Evolutionary conservation across 1,140 invertebrate genomes (phyloP), one percentile per base, ranked within the genome.

Genomic region (Aphaenogaster ashmeadi): DNA sequence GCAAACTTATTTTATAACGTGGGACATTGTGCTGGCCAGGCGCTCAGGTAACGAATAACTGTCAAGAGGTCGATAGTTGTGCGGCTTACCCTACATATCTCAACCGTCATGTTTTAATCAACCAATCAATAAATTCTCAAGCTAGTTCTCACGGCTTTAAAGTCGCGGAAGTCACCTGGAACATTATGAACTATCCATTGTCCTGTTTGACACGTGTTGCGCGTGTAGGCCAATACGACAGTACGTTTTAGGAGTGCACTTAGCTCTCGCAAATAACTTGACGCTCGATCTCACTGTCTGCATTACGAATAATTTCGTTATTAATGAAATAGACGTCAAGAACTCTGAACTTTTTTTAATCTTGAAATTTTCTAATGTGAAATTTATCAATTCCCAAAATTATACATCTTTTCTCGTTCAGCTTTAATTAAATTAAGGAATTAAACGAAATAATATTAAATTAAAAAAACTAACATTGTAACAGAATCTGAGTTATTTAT

Each of bases 31-130:
- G 38, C 72, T 66, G 50, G 50, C 60, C 60, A 58, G 27, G 21
- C 18, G 56, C n/a, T 54, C 33, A 27, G 36, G 77, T 84, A 90
- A 90, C 88, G 88, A 90, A 90, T 90, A 89, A 89, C 85, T 79
- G 58, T 90, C 89, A 64, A 64, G 78, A 56, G 88, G 86, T 90
- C 89, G 89, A 90, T 90, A 90, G 66, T 87, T 90, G 88, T 69
- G 18, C 50, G 69, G 78, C 79, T 84, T 90, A 90, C 86, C 89
- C 89, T 90, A 90, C 88, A 90, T 90, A 90, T 89, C 89, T 87
- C 86, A 88, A 90, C 89, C 72, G 79, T 90, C 89, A 90, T 90
- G 88, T 90, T 90, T 90, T 90, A 90, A 90, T 90, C 89, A 90
- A 90, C 72, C 88, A 90, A 90, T 90, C 89, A 87, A 90, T 90